A percentile compares a stretch with the other conserved stretches of the same genome.
Conservation (phyloP, 2,888 invertebrate genomes). For the Artemia sp. region DNA sequence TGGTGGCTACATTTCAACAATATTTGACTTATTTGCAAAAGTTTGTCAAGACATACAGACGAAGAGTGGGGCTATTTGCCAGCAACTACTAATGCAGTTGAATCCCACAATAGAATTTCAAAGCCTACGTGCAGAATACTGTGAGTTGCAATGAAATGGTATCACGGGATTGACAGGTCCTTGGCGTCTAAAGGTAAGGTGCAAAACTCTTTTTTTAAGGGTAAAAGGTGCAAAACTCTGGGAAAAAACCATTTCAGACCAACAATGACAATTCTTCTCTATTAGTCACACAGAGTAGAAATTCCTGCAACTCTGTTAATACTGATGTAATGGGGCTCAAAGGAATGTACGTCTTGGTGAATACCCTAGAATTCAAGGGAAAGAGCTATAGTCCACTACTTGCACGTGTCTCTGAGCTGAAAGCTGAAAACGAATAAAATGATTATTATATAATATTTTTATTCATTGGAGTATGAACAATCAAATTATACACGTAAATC, state of each 20-base stretch:
- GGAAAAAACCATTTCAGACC: not conserved
- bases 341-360: not conserved
- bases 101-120: not conserved
- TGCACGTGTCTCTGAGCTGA: not conserved
- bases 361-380: not conserved
- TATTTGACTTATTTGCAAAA: not conserved
- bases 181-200: not conserved
- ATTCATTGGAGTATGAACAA: too few species aligned
- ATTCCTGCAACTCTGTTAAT: too few species aligned
- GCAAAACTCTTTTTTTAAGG: not conserved
- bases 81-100: too few species aligned
- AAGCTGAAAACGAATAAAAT: too few species aligned
- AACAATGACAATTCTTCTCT: not conserved
- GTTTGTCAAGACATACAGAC: not conserved
- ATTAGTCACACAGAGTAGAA: too few species aligned
- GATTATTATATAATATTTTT: too few species aligned
- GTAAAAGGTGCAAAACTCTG: not conserved
- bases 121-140: not conserved
- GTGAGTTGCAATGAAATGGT: not conserved
- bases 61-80: too few species aligned
- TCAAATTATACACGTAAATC: too few species aligned
- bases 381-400: not conserved
- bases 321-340: too few species aligned
- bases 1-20: slow-evolving; percentile 4
- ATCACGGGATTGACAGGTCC: not conserved